Conservation (phyloP, 1,140 invertebrate species). For the Riptortus pedestris region DNA sequence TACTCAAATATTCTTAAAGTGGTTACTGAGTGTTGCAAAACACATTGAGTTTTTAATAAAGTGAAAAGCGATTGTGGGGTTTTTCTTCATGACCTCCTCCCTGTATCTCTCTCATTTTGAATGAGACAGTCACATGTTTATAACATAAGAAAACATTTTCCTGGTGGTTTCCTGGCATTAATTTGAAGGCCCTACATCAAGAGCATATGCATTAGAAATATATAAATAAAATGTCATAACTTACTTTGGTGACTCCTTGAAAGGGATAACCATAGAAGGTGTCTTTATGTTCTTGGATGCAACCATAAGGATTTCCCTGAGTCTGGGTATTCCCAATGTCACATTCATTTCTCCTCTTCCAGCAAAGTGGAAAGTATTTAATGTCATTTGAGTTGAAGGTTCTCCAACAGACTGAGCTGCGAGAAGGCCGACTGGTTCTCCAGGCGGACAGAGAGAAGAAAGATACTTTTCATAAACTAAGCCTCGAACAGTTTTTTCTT, state of each 20-base stretch:
- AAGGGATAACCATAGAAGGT: slow-evolving; percentile 89
- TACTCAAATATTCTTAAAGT: too few species aligned
- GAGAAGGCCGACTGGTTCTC: slow-evolving; percentile 90
- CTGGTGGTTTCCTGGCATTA: too few species aligned
- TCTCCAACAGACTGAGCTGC: slow-evolving; percentile 95
- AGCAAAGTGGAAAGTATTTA: slow-evolving; percentile 99
- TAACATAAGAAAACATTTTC: too few species aligned
- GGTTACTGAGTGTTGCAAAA: too few species aligned
- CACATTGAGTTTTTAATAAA: too few species aligned
- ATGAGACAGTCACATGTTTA: too few species aligned
- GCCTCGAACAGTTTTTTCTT: slow-evolving; percentile 44
- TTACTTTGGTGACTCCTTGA: slow-evolving; percentile 44
- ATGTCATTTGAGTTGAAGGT: slow-evolving; percentile 98
- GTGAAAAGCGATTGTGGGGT: too few species aligned
- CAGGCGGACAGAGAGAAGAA: slow-evolving; percentile 67
- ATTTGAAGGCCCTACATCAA: too few species aligned
- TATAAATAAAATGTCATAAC: too few species aligned
- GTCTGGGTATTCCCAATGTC: slow-evolving; percentile 89
- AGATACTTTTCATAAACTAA: slow-evolving; percentile 68
- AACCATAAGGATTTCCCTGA: slow-evolving; percentile 95
- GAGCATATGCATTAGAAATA: too few species aligned
- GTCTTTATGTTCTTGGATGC: slow-evolving; percentile 84
- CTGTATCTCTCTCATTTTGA: too few species aligned
- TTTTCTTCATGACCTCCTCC: too few species aligned
- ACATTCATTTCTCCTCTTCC: slow-evolving; percentile 99